Percentiles rank a stretch among this genome's conserved stretches.
phyloP scores from a whole-genome alignment of 2,113 vertebrate genomes.

The Carassius gibelio region DNA sequence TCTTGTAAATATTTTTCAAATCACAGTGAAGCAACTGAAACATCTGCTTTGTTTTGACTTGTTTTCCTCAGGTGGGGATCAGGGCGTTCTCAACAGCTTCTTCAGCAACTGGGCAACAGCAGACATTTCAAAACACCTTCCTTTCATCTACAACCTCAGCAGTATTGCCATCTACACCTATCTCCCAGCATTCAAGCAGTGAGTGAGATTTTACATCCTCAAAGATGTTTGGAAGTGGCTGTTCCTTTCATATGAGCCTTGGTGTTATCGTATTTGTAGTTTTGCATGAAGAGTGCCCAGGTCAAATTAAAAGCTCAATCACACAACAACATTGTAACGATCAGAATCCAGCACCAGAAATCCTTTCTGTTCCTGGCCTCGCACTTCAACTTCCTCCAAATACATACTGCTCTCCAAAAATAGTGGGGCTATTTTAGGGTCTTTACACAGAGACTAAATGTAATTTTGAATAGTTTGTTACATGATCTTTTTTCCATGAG shows the following conservation, averaged over 20 bases:
- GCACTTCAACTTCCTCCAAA: constrained; percentile 31
- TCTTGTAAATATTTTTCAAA: background rate
- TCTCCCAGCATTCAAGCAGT: constrained; percentile 96
- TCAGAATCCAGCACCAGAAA: constrained; percentile 69
- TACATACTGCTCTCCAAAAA: constrained; percentile 42
- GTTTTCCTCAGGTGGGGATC: constrained; percentile 88
- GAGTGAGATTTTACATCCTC: constrained; percentile 66
- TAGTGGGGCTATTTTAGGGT: constrained; percentile 57
- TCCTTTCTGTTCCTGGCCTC: constrained; percentile 67
- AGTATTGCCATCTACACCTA: constrained; percentile 95
- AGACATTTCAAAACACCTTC: constrained; percentile 95
- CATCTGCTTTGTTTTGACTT: background rate
- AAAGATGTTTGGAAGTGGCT: too few species aligned
- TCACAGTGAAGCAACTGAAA: background rate
- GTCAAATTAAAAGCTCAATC: constrained; percentile 67
- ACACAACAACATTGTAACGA: constrained; percentile 64
- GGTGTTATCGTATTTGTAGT: background rate
- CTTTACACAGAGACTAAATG: constrained; percentile 27
- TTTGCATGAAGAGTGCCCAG: constrained; percentile 46
- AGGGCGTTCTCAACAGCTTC: constrained; percentile 94
- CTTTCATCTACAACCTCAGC: constrained; percentile 98
- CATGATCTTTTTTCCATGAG: constrained; percentile 33
- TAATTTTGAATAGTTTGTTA: constrained; percentile 25
- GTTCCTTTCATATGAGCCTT: too few species aligned
- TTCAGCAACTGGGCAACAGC: constrained; percentile 94